phyloP scores from a whole-genome alignment of 2,113 vertebrate species.

The Anoplopoma fimbria region DNA sequence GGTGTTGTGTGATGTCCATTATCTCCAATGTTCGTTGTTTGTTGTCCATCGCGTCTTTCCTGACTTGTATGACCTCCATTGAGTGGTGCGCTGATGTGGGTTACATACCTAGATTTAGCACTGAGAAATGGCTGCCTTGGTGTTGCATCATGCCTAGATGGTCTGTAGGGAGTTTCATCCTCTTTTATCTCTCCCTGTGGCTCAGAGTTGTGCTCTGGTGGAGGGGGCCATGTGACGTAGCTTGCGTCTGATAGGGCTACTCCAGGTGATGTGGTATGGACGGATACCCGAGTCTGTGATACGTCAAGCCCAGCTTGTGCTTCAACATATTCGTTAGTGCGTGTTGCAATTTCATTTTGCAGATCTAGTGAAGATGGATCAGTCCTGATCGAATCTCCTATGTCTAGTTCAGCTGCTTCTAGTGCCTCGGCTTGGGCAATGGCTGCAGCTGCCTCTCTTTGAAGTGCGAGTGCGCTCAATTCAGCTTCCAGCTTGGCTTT shows the following conservation, averaged over 20 bases:
- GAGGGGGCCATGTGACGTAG: neutral
- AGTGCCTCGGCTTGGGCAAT: too few species aligned
- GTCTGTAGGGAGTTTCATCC: neutral
- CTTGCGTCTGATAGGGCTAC: neutral
- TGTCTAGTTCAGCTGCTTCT: neutral
- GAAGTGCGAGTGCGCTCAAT: too few species aligned
- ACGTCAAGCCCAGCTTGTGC: too few species aligned
- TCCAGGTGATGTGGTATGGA: neutral
- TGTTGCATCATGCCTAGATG: neutral
- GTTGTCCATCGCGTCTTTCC: too few species aligned
- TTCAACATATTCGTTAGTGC: neutral
- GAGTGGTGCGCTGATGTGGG: too few species aligned
- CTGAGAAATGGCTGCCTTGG: too few species aligned
- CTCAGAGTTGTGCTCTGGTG: neutral
- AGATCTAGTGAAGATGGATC: neutral
- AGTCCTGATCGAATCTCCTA: neutral
- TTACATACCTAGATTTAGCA: too few species aligned
- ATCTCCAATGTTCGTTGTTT: too few species aligned
- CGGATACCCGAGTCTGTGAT: neutral
- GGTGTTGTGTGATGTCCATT: neutral
- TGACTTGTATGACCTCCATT: too few species aligned
- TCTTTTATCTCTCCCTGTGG: too few species aligned
- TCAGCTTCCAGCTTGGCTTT: too few species aligned
- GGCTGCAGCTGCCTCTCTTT: too few species aligned
- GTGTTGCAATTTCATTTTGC: neutral